Conservation (phyloP, 2,888 invertebrate species). For the Phortica magna region DNA sequence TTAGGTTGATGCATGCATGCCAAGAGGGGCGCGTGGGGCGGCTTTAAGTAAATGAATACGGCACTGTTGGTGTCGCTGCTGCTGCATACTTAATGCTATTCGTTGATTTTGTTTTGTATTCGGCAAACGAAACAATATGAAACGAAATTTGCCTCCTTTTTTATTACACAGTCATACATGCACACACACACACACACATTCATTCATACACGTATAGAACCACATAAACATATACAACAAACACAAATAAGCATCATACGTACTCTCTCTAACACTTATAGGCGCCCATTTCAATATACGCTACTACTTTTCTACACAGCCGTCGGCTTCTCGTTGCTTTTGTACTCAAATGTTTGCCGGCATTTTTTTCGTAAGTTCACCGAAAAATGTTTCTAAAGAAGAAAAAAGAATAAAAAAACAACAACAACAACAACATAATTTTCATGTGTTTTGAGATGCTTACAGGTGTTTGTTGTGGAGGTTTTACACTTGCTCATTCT, state of each 20-base stretch:
- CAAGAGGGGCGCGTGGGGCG: too few species aligned
- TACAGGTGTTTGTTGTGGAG: constrained; percentile 62
- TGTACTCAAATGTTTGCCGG: background rate
- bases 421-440: background rate
- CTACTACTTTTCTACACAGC: background rate
- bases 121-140: too few species aligned
- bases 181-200: background rate
- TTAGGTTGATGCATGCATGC: too few species aligned
- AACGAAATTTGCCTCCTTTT: too few species aligned
- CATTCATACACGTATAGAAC: too few species aligned
- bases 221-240: background rate
- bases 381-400: too few species aligned
- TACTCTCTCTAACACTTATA: background rate
- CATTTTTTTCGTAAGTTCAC: background rate
- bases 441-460: constrained; percentile 46
- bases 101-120: too few species aligned
- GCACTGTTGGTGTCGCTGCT: too few species aligned
- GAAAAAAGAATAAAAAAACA: background rate
- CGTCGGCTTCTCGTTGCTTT: background rate
- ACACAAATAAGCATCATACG: background rate
- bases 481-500: background rate
- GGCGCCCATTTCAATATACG: background rate
- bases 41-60: too few species aligned
- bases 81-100: too few species aligned
- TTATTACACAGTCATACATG: too few species aligned